Base-by-base conservation (phyloP, 2,113 vertebrate species). In the Oxyruncus cristatus region DNA sequence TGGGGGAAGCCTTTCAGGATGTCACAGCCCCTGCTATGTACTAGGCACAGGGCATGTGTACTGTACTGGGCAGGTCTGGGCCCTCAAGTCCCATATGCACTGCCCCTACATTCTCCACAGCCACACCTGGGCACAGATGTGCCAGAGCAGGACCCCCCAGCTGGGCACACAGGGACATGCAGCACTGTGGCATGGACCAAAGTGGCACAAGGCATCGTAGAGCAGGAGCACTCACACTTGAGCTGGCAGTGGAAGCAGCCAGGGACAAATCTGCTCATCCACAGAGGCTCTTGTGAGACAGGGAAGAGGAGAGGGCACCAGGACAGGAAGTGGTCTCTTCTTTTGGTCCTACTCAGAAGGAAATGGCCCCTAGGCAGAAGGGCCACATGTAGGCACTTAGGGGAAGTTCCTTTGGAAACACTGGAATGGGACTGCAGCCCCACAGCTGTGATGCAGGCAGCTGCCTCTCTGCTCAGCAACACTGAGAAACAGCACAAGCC, bases 321-420 rank as follows among this genome's bases (percentile, higher is more conserved):
- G 93, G 94, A 90, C 81, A 93, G 88, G 91, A 90, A 92, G 46
- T 26, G 0, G 92, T 92, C 88, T 96, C 95, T 94, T 96, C 92
- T 90, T 96, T 97, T 96, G 96, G 95, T 96, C 96, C 96, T 93
- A 92, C 85, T 81, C 91, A 95, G 92, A 94, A 94, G 92, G 92
- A 95, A 96, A 20, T 63, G 83, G 91, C 56, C 93, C 44, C 85
- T 41, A 75, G 83, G 70, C 61, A 93, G 88, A 92, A 91, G 86
- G 93, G 96, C 95, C 95, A 95, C 82, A 87, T 89, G 96, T 93
- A 97, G 97, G 97, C 97, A 97, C 97, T 97, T 97, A 80, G 96
- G 96, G 96, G 59, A 96, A 93, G 91, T 91, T 97, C 96, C 96
- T 97, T 97, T 96, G 96, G 97, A 97, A 94, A 95, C 89, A 95